Evolutionary conservation across 2,113 vertebrate species (phyloP), one percentile per base, ranked within the genome.

Genomic region (Malurus cyaneus): DNA sequence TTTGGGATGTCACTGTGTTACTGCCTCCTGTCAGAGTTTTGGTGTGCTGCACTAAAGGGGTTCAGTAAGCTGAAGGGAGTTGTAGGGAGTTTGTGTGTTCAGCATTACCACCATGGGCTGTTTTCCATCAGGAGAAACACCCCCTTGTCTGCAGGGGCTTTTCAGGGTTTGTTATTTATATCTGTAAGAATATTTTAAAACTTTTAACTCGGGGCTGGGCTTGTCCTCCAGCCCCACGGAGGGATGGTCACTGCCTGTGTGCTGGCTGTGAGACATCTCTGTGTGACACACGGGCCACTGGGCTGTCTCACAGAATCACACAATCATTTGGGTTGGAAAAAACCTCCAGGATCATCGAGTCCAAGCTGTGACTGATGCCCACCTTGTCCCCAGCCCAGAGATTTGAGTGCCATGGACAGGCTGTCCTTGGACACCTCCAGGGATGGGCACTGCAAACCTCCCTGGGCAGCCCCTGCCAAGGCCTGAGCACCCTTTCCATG

Each of bases 11-110:
- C 5, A 1, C 12, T 5, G n/a, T 23, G 14, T 24, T 32, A 0
- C 19, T 24, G 60, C 42, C 12, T 32, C 14, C 17, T 1, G 34
- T 28, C 2, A 0, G 11, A 14, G 56, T 2, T 23, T 0, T 0
- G 8, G 17, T 25, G 61, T 36, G 49, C 47, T 60, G 79, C 73
- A 47, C 11, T 14, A 2, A 5, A 32, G 60, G 72, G 36, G 46
- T 31, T 60, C 19, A 3, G 42, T 2, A n/a, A 54, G 14, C 50
- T 65, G 26, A 8, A 5, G n/a, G 4, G 54, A 20, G 4, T 8
- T 0, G 2, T 12, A 3, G 19, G 7, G n/a, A 36, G 12, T 13
- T 42, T 23, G 42, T 44, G 24, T 20, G 19, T 50, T n/a, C 49
- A 14, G n/a, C 25, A 1, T 53, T 44, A 7, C 18, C 31, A 9